Conservation (phyloP, 2,113 vertebrate species). For the Pholis gunnellus region DNA sequence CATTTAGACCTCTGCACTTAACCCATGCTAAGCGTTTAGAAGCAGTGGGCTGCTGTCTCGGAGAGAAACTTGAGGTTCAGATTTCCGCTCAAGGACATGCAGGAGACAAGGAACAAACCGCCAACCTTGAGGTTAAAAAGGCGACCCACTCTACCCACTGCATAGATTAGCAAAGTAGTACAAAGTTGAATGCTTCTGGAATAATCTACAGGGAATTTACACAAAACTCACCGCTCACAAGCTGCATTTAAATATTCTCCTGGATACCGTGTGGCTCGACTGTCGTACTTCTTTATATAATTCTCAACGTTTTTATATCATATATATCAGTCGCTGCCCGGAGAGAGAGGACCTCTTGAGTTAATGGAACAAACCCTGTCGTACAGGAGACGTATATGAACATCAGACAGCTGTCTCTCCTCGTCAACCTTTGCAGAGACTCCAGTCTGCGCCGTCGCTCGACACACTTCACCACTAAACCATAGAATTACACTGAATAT, state of each 20-base stretch:
- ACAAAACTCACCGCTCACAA: neutral
- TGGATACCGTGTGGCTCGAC: neutral
- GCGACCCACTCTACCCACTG: neutral
- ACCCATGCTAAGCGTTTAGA: neutral
- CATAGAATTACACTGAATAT: neutral
- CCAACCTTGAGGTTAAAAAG: neutral
- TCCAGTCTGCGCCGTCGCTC: neutral
- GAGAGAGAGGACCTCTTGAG: neutral
- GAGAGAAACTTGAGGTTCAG: too few species aligned
- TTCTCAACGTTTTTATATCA: neutral
- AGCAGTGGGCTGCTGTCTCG: too few species aligned
- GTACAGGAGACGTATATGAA: neutral
- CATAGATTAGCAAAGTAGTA: too few species aligned
- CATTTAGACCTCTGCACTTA: neutral
- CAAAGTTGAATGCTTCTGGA: neutral
- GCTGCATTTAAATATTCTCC: neutral
- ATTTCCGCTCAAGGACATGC: too few species aligned
- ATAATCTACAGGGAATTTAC: neutral
- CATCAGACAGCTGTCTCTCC: neutral
- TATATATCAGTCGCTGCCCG: neutral
- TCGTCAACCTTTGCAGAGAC: neutral
- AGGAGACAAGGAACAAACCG: neutral
- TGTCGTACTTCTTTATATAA: neutral
- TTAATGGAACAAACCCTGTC: neutral
- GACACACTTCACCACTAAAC: neutral